phyloP scores from a whole-genome alignment of 2,888 invertebrate species.

The Cryptus armator region DNA sequence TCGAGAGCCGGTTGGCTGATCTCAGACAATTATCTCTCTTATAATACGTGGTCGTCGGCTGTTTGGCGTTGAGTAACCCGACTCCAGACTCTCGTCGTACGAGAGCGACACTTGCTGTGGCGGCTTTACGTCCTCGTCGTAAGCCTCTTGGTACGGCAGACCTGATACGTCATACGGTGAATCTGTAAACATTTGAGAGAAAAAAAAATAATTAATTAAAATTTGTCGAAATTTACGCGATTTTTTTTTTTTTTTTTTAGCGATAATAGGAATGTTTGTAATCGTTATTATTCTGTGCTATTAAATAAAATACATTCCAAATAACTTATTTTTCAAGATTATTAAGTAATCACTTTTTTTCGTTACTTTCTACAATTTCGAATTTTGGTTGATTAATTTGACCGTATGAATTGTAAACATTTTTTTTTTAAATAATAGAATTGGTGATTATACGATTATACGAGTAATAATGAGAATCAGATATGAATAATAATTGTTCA shows the following conservation, averaged over 20 bases:
- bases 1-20: constrained; percentile 84
- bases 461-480: not conserved
- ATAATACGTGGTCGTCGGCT: constrained; percentile 96
- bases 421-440: too few relatives aligned
- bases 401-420: too few relatives aligned
- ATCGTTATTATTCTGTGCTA: too few relatives aligned
- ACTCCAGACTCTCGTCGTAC: constrained; percentile 97
- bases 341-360: too few relatives aligned
- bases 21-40: constrained; percentile 96
- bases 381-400: too few relatives aligned
- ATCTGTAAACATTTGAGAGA: constrained; percentile 87
- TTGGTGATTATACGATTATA: too few relatives aligned
- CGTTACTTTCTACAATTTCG: too few relatives aligned
- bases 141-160: constrained; percentile 93
- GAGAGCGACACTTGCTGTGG: constrained; percentile 95
- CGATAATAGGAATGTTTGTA: too few relatives aligned
- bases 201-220: too few relatives aligned
- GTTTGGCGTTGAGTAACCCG: constrained; percentile 97
- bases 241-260: not conserved
- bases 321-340: too few relatives aligned
- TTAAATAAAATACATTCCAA: too few relatives aligned
- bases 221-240: not conserved
- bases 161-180: constrained; percentile 98
- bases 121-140: constrained; percentile 93
- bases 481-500: not conserved